Evolutionary conservation across 92 coral and sea anemone species (phyloP), one percentile per base, ranked within the genome.

Genomic region (Parazoanthus darwini): DNA sequence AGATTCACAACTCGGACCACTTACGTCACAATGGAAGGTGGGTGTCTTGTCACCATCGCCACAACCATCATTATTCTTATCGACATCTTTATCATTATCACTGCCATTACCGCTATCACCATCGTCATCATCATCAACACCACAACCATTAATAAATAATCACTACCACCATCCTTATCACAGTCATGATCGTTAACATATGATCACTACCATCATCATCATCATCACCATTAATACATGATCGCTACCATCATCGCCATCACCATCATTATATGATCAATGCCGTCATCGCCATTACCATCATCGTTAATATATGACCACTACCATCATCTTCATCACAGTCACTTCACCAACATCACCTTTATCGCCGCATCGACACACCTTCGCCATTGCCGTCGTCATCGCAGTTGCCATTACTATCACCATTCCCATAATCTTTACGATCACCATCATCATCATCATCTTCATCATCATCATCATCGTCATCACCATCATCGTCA

Each of bases 11-110:
- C 94, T n/a, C 85, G 90, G 26, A 91, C 89, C 1, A 94, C 98
- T 3, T 58, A 88, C 22, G 84, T 97, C 22, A 89, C 58, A 33
- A 94, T 95, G 99, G 93, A 95, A 93, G 98, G 99, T 97, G 88
- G 13, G 92, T 33, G 25, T 4, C 37, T 10, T 18, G 74, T 82
- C 5, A 38, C 51, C 22, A 81, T 23, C 37, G 15, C 44, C 71
- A 59, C 5, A 48, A 75, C 36, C 79, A 36, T 13, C 79, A 75
- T 38, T 36, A 70, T 70, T 26, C n/a, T n/a, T 11, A 70, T 25
- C 9, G 20, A 70, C 36, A 29, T 8, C 35, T 3, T 8, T 15
- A 75, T 18, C 79, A 14, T 20, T 51, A 43, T 43, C 13, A 23
- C 80, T 13, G 38, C 10, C 22, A 75, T 5, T 20, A 37, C 20